These are phyloP conservation scores for Chaetorhynchus papuensis DNA, from an alignment of 2,113 vertebrate genomes.

Conservation along the genomic window DNA sequence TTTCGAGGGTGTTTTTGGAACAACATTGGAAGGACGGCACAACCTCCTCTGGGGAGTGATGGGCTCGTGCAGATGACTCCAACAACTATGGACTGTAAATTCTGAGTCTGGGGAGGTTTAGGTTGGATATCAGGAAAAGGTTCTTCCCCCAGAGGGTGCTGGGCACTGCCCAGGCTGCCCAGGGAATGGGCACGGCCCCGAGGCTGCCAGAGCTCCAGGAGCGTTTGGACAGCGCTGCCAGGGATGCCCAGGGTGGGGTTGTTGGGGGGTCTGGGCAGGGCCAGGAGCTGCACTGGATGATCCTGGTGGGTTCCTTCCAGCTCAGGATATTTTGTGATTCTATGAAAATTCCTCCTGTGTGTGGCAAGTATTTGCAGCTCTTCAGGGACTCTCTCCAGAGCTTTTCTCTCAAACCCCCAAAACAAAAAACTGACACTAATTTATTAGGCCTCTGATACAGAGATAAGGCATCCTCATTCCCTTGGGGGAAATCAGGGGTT, in stretches of 20 bases:
- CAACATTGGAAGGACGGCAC: neutral
- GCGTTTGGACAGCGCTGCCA: neutral
- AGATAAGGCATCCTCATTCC: neutral
- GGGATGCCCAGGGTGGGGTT: neutral
- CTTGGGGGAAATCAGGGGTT: neutral
- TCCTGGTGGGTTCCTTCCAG: neutral
- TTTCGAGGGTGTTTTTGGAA: neutral
- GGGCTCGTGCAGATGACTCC: neutral
- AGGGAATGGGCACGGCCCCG: neutral
- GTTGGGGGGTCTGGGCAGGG: neutral
- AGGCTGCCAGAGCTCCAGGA: neutral
- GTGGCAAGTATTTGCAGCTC: neutral
- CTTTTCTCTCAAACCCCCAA: neutral
- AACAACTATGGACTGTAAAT: neutral
- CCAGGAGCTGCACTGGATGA: accelerated
- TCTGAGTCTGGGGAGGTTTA: neutral
- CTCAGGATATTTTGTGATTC: neutral
- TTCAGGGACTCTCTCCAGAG: neutral
- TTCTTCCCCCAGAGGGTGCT: neutral
- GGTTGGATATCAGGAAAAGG: neutral
- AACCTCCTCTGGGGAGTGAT: neutral
- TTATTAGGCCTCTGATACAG: neutral
- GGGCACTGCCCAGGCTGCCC: neutral
- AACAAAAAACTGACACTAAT: neutral
- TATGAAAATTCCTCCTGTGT: neutral